These are phyloP conservation scores for Coelinius sp. DNA, from an alignment of 2,888 invertebrate species.

Conservation along the genomic window DNA sequence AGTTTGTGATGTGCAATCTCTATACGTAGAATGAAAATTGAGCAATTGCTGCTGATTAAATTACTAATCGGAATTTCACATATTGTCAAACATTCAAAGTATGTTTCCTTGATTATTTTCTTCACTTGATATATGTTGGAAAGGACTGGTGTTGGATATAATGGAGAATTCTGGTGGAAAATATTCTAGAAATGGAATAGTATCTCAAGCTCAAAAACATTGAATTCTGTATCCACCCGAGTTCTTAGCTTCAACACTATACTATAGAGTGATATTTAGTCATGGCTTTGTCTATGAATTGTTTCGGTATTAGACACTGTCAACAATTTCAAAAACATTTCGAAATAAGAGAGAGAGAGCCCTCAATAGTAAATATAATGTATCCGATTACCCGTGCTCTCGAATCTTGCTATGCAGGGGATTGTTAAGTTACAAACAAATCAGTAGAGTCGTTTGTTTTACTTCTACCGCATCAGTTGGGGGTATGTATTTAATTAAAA, in stretches of 20 bases:
- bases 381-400: neutral
- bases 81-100: no score
- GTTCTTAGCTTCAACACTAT: no score
- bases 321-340: no score
- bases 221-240: no score
- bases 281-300: no score
- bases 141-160: neutral
- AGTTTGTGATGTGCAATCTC: constrained; percentile 17
- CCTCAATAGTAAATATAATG: neutral
- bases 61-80: neutral
- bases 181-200: no score
- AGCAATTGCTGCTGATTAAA: constrained; percentile 19
- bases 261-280: no score
- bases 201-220: no score
- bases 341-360: neutral
- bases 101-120: neutral
- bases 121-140: no score
- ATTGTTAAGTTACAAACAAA: neutral
- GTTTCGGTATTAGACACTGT: no score
- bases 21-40: neutral
- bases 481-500: constrained; percentile 70
- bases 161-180: no score
- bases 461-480: constrained; percentile 44
- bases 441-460: neutral
- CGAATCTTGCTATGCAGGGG: neutral